phyloP scores from a whole-genome alignment of 2,888 invertebrate genomes.

The Hirtodrosophila duncani region DNA sequence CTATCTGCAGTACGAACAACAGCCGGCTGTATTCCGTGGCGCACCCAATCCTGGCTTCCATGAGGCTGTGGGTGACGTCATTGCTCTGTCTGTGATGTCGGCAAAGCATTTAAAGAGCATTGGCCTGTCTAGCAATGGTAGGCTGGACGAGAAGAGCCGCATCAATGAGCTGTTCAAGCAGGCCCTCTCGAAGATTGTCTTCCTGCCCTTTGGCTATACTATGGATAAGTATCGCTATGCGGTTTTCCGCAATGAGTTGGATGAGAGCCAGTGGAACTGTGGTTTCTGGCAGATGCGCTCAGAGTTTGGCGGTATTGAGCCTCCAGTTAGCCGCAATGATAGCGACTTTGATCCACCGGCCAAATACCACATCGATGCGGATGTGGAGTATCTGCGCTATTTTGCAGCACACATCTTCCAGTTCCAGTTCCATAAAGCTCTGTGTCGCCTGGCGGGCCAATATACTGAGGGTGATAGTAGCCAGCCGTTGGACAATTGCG shows the following conservation, averaged over 20 bases:
- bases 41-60: slow-evolving; percentile 83
- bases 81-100: slow-evolving; percentile 84
- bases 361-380: slow-evolving; percentile 86
- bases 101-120: slow-evolving; percentile 86
- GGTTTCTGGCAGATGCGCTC: slow-evolving; percentile 84
- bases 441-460: slow-evolving; percentile 87
- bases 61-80: slow-evolving; percentile 86
- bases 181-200: slow-evolving; percentile 83
- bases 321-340: slow-evolving; percentile 82
- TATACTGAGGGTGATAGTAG: slow-evolving; percentile 80
- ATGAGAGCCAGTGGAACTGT: slow-evolving; percentile 82
- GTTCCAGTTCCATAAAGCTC: slow-evolving; percentile 86
- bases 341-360: slow-evolving; percentile 87
- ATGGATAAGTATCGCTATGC: slow-evolving; percentile 85
- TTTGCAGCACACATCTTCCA: slow-evolving; percentile 89
- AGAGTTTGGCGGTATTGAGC: slow-evolving; percentile 82
- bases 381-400: slow-evolving; percentile 84
- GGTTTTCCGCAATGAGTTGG: slow-evolving; percentile 82
- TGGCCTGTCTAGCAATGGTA: slow-evolving; percentile 81
- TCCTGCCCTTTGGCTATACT: slow-evolving; percentile 85
- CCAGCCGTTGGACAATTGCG: slow-evolving; percentile 83
- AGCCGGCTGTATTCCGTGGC: slow-evolving; percentile 81
- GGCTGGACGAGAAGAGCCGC: slow-evolving; percentile 82
- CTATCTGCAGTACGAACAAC: slow-evolving; percentile 82
- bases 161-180: slow-evolving; percentile 83